Conservation (phyloP, 2,113 vertebrate genomes). For the Ctenomys sociabilis region DNA sequence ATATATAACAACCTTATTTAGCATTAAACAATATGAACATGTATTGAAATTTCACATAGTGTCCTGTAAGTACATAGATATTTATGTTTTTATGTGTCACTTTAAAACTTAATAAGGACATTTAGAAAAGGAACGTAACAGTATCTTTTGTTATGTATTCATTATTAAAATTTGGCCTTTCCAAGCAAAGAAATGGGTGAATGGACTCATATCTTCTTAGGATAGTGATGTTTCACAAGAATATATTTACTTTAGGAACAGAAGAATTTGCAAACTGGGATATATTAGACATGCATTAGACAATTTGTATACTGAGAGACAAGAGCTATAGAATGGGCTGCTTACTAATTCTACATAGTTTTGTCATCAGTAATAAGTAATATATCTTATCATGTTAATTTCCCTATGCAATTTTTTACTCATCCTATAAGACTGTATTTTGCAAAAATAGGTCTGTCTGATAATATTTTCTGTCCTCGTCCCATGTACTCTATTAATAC, state of each 20-base stretch:
- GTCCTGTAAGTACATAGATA: neutral
- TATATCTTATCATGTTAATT: neutral
- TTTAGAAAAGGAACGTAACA: neutral
- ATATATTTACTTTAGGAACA: neutral
- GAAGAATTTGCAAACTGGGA: neutral
- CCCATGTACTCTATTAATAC: neutral
- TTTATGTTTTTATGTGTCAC: neutral
- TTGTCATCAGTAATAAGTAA: neutral
- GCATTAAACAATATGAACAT: neutral
- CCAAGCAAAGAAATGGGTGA: neutral
- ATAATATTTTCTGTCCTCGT: neutral
- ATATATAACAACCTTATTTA: neutral
- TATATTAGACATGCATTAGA: neutral
- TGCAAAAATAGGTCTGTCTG: neutral
- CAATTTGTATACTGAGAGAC: neutral
- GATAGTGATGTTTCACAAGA: neutral
- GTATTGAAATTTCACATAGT: neutral
- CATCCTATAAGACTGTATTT: neutral
- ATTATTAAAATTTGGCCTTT: conserved; percentile 21
- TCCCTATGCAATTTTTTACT: conserved; percentile 8
- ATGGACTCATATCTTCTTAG: neutral
- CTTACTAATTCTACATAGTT: neutral
- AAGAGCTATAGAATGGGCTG: neutral
- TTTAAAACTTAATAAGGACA: neutral
- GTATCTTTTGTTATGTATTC: neutral